Conservation (phyloP, 2,888 invertebrate genomes). For the Luperina testacea region DNA sequence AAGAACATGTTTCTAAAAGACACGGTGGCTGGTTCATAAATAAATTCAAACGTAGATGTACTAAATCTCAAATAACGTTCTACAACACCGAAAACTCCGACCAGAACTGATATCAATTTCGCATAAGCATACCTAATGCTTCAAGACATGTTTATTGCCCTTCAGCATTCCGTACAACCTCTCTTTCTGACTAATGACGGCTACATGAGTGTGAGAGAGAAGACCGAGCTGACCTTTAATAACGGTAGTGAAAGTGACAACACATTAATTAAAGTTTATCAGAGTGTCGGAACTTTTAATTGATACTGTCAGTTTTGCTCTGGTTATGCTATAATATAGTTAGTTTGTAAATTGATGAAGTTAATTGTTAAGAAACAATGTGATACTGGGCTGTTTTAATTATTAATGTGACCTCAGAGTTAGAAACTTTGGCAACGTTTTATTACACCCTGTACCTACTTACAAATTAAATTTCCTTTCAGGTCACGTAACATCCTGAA, state of each 20-base stretch:
- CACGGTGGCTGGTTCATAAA: background rate
- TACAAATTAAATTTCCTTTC: constrained; percentile 29
- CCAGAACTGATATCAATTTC: constrained; percentile 38
- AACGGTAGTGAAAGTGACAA: constrained; percentile 59
- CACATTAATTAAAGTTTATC: constrained; percentile 67
- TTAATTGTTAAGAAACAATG: constrained; percentile 9
- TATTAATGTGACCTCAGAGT: constrained; percentile 20
- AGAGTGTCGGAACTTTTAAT: constrained; percentile 66
- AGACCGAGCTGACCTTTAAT: constrained; percentile 40
- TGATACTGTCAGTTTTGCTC: constrained; percentile 54
- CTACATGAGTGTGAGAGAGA: constrained; percentile 12
- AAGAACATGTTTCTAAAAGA: background rate
- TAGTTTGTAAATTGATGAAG: constrained; percentile 35
- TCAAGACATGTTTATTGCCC: constrained; percentile 47
- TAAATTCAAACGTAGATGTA: constrained; percentile 23
- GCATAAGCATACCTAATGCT: constrained; percentile 42
- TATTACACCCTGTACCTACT: background rate
- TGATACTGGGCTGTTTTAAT: no score
- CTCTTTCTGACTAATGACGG: constrained; percentile 24
- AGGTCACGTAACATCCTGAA: constrained; percentile 42
- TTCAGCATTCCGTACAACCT: background rate
- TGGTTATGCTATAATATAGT: constrained; percentile 28
- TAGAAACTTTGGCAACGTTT: constrained; percentile 33
- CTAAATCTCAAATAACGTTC: constrained; percentile 31
- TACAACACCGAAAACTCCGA: constrained; percentile 14